Conservation (phyloP, 2,797 vertebrate genomes). For the Ptychobarbus kaznakovi region DNA sequence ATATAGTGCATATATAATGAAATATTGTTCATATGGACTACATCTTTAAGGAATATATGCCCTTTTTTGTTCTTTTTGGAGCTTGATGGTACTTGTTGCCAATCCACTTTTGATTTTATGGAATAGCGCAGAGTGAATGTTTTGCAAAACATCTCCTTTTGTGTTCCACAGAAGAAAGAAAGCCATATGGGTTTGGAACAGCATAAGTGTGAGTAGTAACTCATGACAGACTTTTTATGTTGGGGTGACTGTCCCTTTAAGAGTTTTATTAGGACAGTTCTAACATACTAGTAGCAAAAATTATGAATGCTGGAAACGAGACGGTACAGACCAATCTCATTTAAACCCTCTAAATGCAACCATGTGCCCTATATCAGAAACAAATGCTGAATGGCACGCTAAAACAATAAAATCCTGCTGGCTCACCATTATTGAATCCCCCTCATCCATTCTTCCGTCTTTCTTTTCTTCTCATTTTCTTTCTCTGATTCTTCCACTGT, state of each 20-base stretch:
- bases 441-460: constrained; percentile 63
- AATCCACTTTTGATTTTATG: not conserved
- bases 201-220: not conserved
- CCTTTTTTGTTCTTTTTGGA: not conserved
- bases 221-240: constrained; percentile 1
- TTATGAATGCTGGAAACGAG: constrained; percentile 73
- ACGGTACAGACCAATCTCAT: constrained; percentile 75
- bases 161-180: not conserved
- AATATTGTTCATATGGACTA: too few relatives aligned
- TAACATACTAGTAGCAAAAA: constrained; percentile 86
- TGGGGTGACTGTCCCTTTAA: constrained; percentile 7
- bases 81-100: not conserved
- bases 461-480: constrained; percentile 64
- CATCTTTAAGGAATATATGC: not conserved
- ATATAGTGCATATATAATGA: not conserved
- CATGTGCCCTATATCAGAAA: constrained; percentile 93
- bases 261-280: constrained; percentile 68
- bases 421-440: constrained; percentile 80
- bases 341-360: constrained; percentile 86
- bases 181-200: not conserved
- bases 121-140: not conserved
- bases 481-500: constrained; percentile 52
- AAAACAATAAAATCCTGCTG: constrained; percentile 72
- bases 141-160: not conserved
- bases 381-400: constrained; percentile 86